Percentiles rank a stretch among this genome's conserved stretches.
Evolutionary conservation across 2,888 invertebrate genomes (phyloP).

Genomic region (Drosophila nr. medialis): DNA sequence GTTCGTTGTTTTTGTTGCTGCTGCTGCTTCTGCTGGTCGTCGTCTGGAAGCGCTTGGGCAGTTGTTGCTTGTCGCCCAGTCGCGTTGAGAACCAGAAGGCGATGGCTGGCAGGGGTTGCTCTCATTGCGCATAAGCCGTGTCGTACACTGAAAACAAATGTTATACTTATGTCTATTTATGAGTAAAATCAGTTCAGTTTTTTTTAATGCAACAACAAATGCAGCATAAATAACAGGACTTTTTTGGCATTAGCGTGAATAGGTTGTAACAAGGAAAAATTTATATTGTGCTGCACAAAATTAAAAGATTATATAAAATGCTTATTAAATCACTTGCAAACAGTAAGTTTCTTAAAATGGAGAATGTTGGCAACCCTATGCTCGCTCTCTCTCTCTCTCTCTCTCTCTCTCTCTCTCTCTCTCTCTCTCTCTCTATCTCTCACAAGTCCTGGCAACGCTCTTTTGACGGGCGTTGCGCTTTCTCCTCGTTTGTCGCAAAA

Average conservation of each 20-base stretch:
- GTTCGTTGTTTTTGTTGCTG: constrained; percentile 13
- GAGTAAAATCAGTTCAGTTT: neutral
- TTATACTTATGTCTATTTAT: neutral
- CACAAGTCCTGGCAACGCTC: constrained; percentile 39
- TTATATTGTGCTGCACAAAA: neutral
- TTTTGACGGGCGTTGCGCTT: constrained; percentile 19
- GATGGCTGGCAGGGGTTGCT: constrained; percentile 24
- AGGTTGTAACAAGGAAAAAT: neutral
- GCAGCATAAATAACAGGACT: neutral
- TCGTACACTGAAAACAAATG: constrained; percentile 49
- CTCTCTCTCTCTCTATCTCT: constrained; percentile 27
- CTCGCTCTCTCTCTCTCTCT: too few species aligned
- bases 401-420: too few species aligned
- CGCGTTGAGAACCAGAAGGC: constrained; percentile 9
- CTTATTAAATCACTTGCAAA: neutral
- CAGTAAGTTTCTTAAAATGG: neutral
- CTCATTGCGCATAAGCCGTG: constrained; percentile 65
- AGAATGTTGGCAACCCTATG: constrained; percentile 24
- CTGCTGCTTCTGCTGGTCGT: constrained; percentile 20
- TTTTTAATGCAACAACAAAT: neutral
- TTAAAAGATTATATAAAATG: neutral
- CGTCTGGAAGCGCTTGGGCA: constrained; percentile 59
- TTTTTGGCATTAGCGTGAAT: neutral
- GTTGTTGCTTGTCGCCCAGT: constrained; percentile 56
- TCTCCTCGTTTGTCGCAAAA: constrained; percentile 58